These are phyloP conservation scores for Ascidia mentula DNA, from an alignment of 23 tunicate species.

Conservation along the genomic window DNA sequence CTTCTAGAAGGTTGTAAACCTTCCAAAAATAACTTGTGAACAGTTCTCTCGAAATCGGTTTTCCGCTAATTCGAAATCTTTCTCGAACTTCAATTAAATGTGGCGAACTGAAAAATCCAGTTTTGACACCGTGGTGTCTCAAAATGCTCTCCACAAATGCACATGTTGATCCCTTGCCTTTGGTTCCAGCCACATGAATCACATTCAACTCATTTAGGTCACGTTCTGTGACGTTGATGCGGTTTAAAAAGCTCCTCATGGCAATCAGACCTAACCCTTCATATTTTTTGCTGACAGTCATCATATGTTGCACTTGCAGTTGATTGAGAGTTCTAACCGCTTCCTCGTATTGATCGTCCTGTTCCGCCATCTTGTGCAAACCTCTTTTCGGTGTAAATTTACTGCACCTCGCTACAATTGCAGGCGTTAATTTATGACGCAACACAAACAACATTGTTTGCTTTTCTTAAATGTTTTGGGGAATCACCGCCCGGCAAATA, in stretches of 20 bases:
- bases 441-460: background rate
- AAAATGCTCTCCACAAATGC: conserved; percentile 89
- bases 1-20: conserved; percentile 43
- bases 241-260: conserved; percentile 59
- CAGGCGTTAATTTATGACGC: background rate
- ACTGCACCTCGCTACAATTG: no score
- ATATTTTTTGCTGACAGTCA: conserved; percentile 13
- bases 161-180: conserved; percentile 97
- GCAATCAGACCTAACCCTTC: conserved; percentile 50
- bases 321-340: conserved; percentile 73
- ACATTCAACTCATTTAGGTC: conserved; percentile 45
- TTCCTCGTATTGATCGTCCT: conserved; percentile 47
- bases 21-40: conserved; percentile 80
- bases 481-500: no score
- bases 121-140: conserved; percentile 65
- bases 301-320: conserved; percentile 41
- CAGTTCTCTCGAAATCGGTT: conserved; percentile 54
- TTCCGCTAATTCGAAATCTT: conserved; percentile 83
- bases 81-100: conserved; percentile 89
- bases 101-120: conserved; percentile 94
- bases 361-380: conserved; percentile 39
- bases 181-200: conserved; percentile 80
- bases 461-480: no score
- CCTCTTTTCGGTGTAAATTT: no score
- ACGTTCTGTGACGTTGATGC: conserved; percentile 45